Base-by-base conservation (phyloP, 1,140 invertebrate genomes). In the Bathynomus jamesi region DNA sequence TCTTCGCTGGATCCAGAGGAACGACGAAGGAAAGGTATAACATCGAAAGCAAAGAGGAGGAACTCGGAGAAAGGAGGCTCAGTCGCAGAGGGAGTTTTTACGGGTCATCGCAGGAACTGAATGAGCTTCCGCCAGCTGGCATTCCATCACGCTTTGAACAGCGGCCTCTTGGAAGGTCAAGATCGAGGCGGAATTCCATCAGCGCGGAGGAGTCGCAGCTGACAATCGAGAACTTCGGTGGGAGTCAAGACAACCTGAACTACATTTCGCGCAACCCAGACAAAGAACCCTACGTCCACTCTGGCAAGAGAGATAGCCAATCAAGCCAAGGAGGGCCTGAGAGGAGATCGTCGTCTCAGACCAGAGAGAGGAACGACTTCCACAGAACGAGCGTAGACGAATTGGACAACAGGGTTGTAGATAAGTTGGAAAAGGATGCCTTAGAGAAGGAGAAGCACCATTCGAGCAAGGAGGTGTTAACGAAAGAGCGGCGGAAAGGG, bases 191-290 rank as follows among this genome's bases (percentile, higher is more conserved):
- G 61, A 92, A 93, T 80, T 94, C 92, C 61, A 85, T 92, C 63
- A 89, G 89, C 46, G 93, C 94, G 79, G 80, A 80, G 13, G 92
- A 94, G 79, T 94, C 91, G 29, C 83, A 83, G 81, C 82, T 95
- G 72, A 94, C 92, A 0, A 90, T 94, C 29, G 93, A 95, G 84
- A 94, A 95, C 82, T 94, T 95, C 83, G 92, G 93, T 29, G 93
- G 91, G 88, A 80, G 79, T 40, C 90, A 92, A 85, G 91, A 85
- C 80, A 89, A 88, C 79, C 82, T 86, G 79, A 87, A 85, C 80
- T 85, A 86, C 78, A 85, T 85, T 77, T 86, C 85, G 46, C 85
- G 84, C 78, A 89, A 93, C 84, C 90, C 90, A 0, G 90, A 92
- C 81, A 93, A 93, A 81, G 89, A 89, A 76, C 82, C 87, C 2